A percentile compares a stretch with the other conserved stretches of the same genome.
phyloP scores from a whole-genome alignment of 2,113 vertebrate species.

The Trematomus loennbergii region DNA sequence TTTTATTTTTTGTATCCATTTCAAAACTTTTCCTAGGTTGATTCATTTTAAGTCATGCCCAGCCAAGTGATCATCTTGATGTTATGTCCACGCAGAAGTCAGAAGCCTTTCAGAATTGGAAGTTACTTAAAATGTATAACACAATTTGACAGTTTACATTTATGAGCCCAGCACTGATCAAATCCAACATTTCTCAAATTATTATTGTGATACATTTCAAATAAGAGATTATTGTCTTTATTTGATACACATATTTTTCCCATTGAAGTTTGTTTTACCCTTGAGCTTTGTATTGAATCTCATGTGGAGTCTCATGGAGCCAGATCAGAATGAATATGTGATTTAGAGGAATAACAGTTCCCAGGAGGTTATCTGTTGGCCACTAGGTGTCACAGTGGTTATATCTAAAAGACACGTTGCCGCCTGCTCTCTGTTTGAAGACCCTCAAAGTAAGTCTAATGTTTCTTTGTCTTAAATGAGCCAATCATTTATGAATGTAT shows the following conservation, averaged over 20 bases:
- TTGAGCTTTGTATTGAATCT: neutral
- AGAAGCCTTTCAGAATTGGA: neutral
- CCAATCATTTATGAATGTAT: neutral
- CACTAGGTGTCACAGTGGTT: conserved; percentile 81
- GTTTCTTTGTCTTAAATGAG: conserved; percentile 15
- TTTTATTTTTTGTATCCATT: neutral
- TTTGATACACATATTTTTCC: neutral
- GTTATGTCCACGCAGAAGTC: neutral
- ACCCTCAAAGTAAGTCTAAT: neutral
- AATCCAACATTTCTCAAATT: neutral
- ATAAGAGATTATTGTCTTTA: neutral
- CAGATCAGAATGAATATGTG: conserved; percentile 5
- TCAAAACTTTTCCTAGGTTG: neutral
- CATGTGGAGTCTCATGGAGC: conserved; percentile 3
- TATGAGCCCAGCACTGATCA: neutral
- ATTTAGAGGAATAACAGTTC: neutral
- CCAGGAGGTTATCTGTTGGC: conserved; percentile 47
- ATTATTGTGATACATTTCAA: neutral
- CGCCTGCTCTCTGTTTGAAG: conserved; percentile 2
- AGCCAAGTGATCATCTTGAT: neutral
- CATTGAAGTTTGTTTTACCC: neutral
- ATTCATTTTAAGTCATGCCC: neutral
- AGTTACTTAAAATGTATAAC: neutral
- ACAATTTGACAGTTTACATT: neutral
- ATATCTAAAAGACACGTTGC: conserved; percentile 50